Conservation (phyloP, 2,888 invertebrate genomes). For the Pyrochroa serraticornis region DNA sequence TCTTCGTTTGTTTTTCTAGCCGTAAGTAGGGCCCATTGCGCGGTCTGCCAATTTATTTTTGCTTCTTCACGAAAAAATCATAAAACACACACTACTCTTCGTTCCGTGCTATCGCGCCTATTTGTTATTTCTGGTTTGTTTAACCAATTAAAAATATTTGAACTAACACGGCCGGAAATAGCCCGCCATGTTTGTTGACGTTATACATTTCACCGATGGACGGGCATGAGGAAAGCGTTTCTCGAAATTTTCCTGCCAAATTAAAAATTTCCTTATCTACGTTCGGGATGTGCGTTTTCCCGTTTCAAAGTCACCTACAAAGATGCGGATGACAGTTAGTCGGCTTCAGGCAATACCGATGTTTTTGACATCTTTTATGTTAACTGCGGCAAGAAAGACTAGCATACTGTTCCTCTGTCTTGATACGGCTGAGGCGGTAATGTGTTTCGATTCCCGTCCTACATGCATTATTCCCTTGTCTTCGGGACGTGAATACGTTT, state of each 20-base stretch:
- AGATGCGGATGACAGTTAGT: constrained; percentile 12
- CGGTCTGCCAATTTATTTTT: too few relatives aligned
- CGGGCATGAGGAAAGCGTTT: too few relatives aligned
- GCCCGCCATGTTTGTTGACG: constrained; percentile 41
- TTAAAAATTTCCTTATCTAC: constrained; percentile 16
- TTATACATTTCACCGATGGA: constrained; percentile 35
- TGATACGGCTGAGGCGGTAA: constrained; percentile 9
- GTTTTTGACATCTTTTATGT: constrained; percentile 17
- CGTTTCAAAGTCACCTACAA: constrained; percentile 1
- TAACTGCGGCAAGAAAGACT: background rate
- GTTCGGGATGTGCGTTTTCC: background rate
- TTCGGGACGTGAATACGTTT: background rate
- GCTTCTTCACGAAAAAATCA: too few relatives aligned
- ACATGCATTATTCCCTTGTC: constrained; percentile 13
- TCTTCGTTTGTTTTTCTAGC: too few relatives aligned
- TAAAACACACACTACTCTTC: background rate
- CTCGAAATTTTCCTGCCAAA: background rate
- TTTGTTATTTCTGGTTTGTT: constrained; percentile 35
- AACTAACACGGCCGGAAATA: constrained; percentile 41
- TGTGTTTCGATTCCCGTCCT: constrained; percentile 15
- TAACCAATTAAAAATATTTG: constrained; percentile 42
- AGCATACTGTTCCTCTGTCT: background rate
- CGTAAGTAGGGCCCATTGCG: too few relatives aligned
- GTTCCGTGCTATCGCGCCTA: constrained; percentile 5
- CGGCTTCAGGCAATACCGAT: constrained; percentile 6